Evolutionary conservation across 1,140 invertebrate species (phyloP).

Genomic region (Anoplophora glabripennis): DNA sequence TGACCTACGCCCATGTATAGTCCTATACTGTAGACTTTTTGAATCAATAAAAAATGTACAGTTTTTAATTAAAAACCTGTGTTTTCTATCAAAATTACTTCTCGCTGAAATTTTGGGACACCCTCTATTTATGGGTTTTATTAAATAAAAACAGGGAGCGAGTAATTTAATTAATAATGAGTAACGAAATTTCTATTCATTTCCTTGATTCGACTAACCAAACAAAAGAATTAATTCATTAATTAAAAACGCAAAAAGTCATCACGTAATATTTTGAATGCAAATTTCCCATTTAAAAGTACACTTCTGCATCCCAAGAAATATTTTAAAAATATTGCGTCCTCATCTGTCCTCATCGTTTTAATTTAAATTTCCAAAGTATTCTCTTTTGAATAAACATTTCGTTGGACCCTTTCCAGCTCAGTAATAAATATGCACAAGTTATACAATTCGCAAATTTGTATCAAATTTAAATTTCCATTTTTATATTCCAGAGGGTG

Average conservation of each 20-base stretch:
- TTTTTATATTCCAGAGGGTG: constrained; percentile 32
- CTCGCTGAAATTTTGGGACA: no score
- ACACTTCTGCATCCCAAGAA: constrained; percentile 17
- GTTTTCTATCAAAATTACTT: no score
- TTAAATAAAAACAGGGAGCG: no score
- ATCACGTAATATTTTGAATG: constrained; percentile 18
- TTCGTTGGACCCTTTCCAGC: constrained; percentile 35
- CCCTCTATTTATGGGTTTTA: no score
- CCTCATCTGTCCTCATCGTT: constrained; percentile 22
- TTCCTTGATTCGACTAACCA: neutral
- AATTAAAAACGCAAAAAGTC: constrained; percentile 28
- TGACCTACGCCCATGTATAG: no score
- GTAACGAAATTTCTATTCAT: no score
- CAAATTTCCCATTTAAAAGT: constrained; percentile 27
- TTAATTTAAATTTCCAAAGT: constrained; percentile 40
- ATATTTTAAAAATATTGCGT: constrained; percentile 26
- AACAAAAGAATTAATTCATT: constrained; percentile 33
- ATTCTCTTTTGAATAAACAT: constrained; percentile 42
- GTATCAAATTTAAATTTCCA: constrained; percentile 41
- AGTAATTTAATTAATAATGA: no score
- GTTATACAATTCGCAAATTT: constrained; percentile 39
- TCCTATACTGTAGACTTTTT: no score
- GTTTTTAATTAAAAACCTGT: no score
- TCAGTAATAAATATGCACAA: constrained; percentile 39
- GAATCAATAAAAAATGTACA: no score